Base-by-base conservation (phyloP, 1,140 invertebrate species). In the Bombus impatiens region DNA sequence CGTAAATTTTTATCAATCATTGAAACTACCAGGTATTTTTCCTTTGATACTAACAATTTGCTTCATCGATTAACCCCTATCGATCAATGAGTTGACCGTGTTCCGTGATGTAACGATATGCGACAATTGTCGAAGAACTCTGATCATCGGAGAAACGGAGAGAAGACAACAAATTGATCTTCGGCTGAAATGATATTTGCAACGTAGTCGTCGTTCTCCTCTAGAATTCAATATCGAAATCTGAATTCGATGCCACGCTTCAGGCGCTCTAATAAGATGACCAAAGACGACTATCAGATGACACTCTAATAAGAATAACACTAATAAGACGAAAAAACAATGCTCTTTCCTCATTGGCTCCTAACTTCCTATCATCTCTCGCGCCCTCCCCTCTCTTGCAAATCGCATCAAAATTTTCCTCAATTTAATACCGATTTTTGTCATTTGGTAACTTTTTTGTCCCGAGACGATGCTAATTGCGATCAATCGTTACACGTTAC, bases 31-130 rank as follows among this genome's bases (percentile, higher is more conserved):
- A 86, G 84, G 84, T 86, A 86, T 42, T 86, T 86, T 86, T 86
- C 84, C 84, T 86, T 86, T 15, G 59, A 67, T 44, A 62, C 79
- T 40, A 70, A 86, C 70, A 79, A 75, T 82, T 82, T 40, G 71
- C 62, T 81, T 53, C 22, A 86, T 82, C 84, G 84, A 86, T 86
- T 86, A 53, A 86, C 84, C 84, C 13, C 42, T 81, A 86, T 82
- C 78, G 79, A 86, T 86, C 78, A 86, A 74, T 65, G 71, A 86
- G 57, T 86, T 86, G 71, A 86, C 79, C 72, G 70, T 86, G 37
- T 75, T 68, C 40, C 62, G 59, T 82, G 78, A 86, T 82, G 79
- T 81, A 81, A 86, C 70, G 15, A 82, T 44, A 25, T 15, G 35
- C 44, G 71, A 82, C 72, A 82, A 81, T 86, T 76, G 78, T 37